Percentiles rank a stretch among this genome's conserved stretches.
Conservation (phyloP, 1,140 invertebrate genomes). For the Orchesella cincta region DNA sequence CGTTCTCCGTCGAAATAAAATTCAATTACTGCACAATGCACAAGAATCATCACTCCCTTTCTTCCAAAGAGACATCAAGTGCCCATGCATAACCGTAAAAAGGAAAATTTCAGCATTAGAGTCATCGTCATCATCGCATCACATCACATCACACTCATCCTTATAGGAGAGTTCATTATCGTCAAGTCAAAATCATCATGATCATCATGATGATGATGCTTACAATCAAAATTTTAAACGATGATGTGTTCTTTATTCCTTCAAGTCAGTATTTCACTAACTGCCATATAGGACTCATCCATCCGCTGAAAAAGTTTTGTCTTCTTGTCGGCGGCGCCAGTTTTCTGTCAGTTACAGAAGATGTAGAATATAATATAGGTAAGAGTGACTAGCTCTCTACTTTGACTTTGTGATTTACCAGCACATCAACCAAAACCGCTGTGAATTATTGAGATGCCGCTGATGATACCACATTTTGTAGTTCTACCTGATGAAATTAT, state of each 20-base stretch:
- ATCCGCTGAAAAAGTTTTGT: not conserved
- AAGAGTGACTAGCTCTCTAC: not conserved
- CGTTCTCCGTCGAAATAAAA: conserved; percentile 7
- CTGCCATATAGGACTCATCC: not conserved
- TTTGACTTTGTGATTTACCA: not conserved
- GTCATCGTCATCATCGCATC: not conserved
- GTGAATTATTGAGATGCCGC: not conserved
- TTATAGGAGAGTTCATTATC: too few relatives aligned
- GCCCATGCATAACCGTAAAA: conserved; percentile 12
- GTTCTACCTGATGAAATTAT: not conserved
- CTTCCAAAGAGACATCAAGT: conserved; percentile 19
- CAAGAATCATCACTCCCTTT: conserved; percentile 5
- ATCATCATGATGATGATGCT: not conserved
- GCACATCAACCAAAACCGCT: not conserved
- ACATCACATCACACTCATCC: too few relatives aligned
- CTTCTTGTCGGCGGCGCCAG: not conserved
- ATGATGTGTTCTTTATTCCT: not conserved
- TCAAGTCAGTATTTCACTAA: too few relatives aligned
- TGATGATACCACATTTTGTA: not conserved
- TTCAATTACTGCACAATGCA: conserved; percentile 19
- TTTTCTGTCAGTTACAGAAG: not conserved
- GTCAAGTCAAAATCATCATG: too few relatives aligned
- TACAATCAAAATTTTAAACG: not conserved
- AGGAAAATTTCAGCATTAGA: not conserved
- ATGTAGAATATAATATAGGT: not conserved